Evolutionary conservation across 2,888 invertebrate genomes (phyloP), one percentile per base, ranked within the genome.

Genomic region (Trichopria drosophilae): DNA sequence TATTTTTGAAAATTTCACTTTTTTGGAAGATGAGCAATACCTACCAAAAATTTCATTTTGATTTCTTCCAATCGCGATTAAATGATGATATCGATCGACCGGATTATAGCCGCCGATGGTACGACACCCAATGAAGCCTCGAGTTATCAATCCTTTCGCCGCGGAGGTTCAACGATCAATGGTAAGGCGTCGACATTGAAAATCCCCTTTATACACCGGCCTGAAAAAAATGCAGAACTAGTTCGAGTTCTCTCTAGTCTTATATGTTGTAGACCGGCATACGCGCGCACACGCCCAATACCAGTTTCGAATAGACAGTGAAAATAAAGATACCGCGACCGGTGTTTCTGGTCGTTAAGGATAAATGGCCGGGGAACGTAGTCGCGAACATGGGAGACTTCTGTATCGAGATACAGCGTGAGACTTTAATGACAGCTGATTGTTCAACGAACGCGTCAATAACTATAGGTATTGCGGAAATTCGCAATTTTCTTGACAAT

Each of bases 191-290:
- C 61, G 64, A 66, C 67, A 69, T 66, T 66, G 69, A 71, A 73
- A 73, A 70, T 73, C 73, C 69, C 73, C 69, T 75, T 75, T 75
- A 75, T 75, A 75, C 68, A 65, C 50, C 52, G 58, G 44, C 46
- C 35, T 63, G 68, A 70, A 73, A 72, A 72, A 73, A 69, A 49
- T 15, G 1, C 60, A 50, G 63, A 75, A 75, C 75, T 73, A 71
- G 75, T 75, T 75, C 70, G 64, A 64, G 72, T 73, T 71, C 70
- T 63, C 65, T 61, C 44, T 29, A 59, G 34, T 62, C 63, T 63
- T 64, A 64, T 64, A 66, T 51, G 62, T 61, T 22, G 5, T 15
- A 19, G 52, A 47, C 53, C 53, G 22, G 34, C 41, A 20, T 39
- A 37, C 41, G 44, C 29, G 49, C 20, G 24, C 40, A 48, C 26